Conservation (phyloP, 2,113 vertebrate genomes). For the Melanostigma gelatinosum region DNA sequence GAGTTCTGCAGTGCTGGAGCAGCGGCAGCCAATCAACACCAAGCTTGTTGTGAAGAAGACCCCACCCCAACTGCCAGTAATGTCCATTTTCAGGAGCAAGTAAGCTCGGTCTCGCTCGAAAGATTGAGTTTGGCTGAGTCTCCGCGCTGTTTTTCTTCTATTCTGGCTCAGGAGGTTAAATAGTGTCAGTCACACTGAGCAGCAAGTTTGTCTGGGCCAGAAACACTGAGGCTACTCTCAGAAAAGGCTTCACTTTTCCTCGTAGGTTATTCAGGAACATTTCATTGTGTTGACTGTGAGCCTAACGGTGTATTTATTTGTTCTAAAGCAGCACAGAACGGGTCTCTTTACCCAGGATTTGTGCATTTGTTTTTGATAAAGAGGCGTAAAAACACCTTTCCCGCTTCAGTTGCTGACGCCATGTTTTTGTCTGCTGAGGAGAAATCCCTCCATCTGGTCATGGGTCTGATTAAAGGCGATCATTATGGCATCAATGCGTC, state of each 20-base stretch:
- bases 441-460: constrained; percentile 80
- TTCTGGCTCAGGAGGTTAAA: constrained; percentile 73
- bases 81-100: constrained; percentile 69
- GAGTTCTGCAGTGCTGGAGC: constrained; percentile 58
- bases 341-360: constrained; percentile 49
- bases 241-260: constrained; percentile 56
- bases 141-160: constrained; percentile 65
- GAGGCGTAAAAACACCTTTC: constrained; percentile 62
- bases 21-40: constrained; percentile 58
- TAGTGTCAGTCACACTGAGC: constrained; percentile 63
- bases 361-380: constrained; percentile 55
- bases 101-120: constrained; percentile 52
- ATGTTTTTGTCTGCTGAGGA: constrained; percentile 67
- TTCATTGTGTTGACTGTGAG: constrained; percentile 31
- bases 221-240: constrained; percentile 61
- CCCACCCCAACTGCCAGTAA: constrained; percentile 61
- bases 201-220: constrained; percentile 61
- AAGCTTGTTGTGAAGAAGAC: constrained; percentile 44
- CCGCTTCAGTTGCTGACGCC: constrained; percentile 65
- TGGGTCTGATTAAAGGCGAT: constrained; percentile 82
- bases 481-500: constrained; percentile 79
- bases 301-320: constrained; percentile 55
- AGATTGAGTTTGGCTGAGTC: constrained; percentile 71
- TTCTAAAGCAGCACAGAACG: constrained; percentile 23
- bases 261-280: constrained; percentile 44